Percentiles rank a stretch among this genome's conserved stretches.
phyloP scores from a whole-genome alignment of 2,888 invertebrate genomes.

The Brassicogethes aeneus region DNA sequence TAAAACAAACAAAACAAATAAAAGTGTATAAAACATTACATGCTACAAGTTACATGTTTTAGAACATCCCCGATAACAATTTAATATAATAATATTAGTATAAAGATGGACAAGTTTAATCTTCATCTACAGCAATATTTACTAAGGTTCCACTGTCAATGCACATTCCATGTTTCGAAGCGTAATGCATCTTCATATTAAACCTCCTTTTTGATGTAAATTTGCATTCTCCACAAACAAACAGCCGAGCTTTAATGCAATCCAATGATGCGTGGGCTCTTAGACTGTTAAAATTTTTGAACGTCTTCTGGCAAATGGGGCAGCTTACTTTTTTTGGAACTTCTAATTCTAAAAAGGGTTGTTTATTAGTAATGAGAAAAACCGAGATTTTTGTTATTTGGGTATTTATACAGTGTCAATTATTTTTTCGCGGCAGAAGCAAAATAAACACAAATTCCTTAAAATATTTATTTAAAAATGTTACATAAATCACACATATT shows the following conservation, averaged over 20 bases:
- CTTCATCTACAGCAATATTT: neutral
- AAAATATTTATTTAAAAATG: too few species aligned
- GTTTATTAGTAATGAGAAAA: too few species aligned
- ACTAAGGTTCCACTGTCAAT: conserved; percentile 10
- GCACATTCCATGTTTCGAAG: conserved; percentile 22
- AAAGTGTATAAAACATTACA: neutral
- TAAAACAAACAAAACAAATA: neutral
- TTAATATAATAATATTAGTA: neutral
- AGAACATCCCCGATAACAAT: too few species aligned
- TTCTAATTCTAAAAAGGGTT: too few species aligned
- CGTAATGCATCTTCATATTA: conserved; percentile 26
- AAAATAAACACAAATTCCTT: too few species aligned
- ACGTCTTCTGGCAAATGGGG: conserved; percentile 15
- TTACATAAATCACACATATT: too few species aligned
- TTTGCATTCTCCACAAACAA: conserved; percentile 20
- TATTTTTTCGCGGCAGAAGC: too few species aligned
- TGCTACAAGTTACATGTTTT: too few species aligned
- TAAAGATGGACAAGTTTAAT: neutral
- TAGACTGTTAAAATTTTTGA: conserved; percentile 26
- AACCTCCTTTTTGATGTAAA: conserved; percentile 25
- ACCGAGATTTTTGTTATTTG: too few species aligned
- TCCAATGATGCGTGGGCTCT: conserved; percentile 26
- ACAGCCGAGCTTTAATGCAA: conserved; percentile 20
- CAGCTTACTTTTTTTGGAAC: neutral
- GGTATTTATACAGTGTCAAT: too few species aligned